Evolutionary conservation across 2,113 vertebrate species (phyloP), one percentile per base, ranked within the genome.

Genomic region (Collichthys lucidus): DNA sequence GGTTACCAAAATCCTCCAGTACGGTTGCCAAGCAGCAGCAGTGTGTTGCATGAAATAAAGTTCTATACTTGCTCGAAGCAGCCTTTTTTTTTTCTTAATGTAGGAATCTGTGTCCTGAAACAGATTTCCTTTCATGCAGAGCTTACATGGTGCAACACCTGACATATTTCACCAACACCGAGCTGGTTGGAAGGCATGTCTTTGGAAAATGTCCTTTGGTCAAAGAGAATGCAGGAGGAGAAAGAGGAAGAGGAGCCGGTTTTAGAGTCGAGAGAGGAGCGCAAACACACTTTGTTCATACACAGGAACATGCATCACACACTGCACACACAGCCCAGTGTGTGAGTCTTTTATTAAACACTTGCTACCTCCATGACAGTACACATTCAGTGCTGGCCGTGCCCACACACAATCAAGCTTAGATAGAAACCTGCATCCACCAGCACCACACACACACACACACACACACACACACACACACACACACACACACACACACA

Each of bases 361-460:
- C 52, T 65, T 52, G 26, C 47, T 56, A 29, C 24, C 74, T 62
- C 61, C 3, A 16, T 82, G 62, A 70, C 80, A 84, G 63, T n/a
- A 16, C 55, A 31, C 11, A 29, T 26, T 42, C 66, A 24, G 24
- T 44, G 56, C 49, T 72, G 31, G 47, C 4, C 4, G 8, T 72
- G 77, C 72, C 85, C 85, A 74, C 72, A 68, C 81, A 64, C 56
- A 79, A 71, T 60, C 8, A 42, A 65, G 56, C 71, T n/a, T 46
- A 70, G 59, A 74, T 2, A 56, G 74, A 74, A 66, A 65, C 24
- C 67, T 42, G 62, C 50, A 82, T 19, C 2, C n/a, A 10, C 29
- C 61, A 75, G 66, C 59, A 61, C 75, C 62, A 76, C 56, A 76
- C 44, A 22, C 64, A 80, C 53, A 75, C 53, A 62, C 74, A 63